phyloP scores from a whole-genome alignment of 1,140 invertebrate species.

The Metaphire vulgaris region DNA sequence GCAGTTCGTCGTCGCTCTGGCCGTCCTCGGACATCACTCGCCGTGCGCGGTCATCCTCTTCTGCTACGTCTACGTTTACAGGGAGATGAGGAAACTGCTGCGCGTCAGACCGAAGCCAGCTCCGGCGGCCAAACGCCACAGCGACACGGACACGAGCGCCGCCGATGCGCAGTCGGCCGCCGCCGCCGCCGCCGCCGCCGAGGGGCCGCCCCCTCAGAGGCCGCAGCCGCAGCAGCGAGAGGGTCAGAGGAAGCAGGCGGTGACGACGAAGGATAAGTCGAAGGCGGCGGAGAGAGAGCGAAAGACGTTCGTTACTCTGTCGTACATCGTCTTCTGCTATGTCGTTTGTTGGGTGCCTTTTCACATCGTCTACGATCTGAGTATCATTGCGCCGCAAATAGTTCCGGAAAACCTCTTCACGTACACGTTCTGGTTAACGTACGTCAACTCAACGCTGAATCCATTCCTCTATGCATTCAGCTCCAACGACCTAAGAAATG shows the following conservation, averaged over 20 bases:
- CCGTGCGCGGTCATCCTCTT: slow-evolving; percentile 42
- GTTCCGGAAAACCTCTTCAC: slow-evolving; percentile 36
- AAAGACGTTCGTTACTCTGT: slow-evolving; percentile 39
- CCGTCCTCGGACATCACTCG: slow-evolving; percentile 48
- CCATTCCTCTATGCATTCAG: slow-evolving; percentile 47
- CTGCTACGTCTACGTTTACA: slow-evolving; percentile 43
- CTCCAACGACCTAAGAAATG: slow-evolving; percentile 37
- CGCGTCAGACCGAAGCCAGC: background rate
- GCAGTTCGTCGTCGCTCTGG: slow-evolving; percentile 48
- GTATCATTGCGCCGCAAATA: slow-evolving; percentile 33
- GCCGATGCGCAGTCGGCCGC: background rate
- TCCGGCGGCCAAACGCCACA: background rate
- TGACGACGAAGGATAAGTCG: background rate
- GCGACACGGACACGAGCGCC: background rate
- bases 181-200: background rate
- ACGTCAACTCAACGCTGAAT: slow-evolving; percentile 47
- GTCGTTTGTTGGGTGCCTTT: slow-evolving; percentile 43
- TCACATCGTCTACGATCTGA: slow-evolving; percentile 43
- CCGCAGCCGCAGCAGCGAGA: background rate
- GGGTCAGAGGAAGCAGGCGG: background rate
- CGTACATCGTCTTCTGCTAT: slow-evolving; percentile 41
- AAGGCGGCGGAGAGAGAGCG: slow-evolving; percentile 29
- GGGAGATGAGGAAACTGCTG: slow-evolving; percentile 37
- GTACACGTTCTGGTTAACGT: slow-evolving; percentile 44
- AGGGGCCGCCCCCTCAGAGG: background rate